These are phyloP conservation scores for Perca schrenkii DNA, from an alignment of 2,113 vertebrate genomes.

Conservation along the genomic window DNA sequence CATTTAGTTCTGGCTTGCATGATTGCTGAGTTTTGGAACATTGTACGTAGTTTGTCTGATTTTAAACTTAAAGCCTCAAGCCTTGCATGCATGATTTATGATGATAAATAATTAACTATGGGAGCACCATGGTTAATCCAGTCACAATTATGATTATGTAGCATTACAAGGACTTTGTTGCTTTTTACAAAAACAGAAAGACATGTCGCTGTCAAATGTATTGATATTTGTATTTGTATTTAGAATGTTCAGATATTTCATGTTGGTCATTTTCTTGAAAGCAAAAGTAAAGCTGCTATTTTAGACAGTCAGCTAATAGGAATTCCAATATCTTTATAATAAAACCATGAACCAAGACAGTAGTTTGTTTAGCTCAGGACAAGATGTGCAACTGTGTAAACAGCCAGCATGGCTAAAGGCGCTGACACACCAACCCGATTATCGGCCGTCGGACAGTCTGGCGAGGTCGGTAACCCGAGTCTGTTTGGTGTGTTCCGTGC, in stretches of 20 bases:
- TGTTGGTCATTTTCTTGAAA: neutral
- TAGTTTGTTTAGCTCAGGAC: conserved; percentile 11
- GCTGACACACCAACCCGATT: no score
- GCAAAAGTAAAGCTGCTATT: neutral
- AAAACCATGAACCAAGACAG: neutral
- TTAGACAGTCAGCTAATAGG: neutral
- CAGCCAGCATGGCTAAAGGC: neutral
- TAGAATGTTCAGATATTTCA: neutral
- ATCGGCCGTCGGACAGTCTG: no score
- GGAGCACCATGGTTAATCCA: neutral
- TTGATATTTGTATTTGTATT: neutral
- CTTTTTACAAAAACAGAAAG: neutral
- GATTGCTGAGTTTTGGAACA: neutral
- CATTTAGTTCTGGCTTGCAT: neutral
- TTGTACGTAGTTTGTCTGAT: neutral
- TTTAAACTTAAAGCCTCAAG: neutral
- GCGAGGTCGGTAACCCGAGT: no score
- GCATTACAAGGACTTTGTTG: neutral
- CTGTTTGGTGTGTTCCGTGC: no score
- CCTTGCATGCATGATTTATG: neutral
- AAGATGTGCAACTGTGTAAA: conserved; percentile 3
- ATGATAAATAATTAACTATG: neutral
- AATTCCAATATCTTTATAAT: conserved; percentile 1
- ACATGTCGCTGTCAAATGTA: neutral
- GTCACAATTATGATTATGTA: neutral